These are phyloP conservation scores for Clarias magur DNA, from an alignment of 2,113 vertebrate species.

Conservation along the genomic window DNA sequence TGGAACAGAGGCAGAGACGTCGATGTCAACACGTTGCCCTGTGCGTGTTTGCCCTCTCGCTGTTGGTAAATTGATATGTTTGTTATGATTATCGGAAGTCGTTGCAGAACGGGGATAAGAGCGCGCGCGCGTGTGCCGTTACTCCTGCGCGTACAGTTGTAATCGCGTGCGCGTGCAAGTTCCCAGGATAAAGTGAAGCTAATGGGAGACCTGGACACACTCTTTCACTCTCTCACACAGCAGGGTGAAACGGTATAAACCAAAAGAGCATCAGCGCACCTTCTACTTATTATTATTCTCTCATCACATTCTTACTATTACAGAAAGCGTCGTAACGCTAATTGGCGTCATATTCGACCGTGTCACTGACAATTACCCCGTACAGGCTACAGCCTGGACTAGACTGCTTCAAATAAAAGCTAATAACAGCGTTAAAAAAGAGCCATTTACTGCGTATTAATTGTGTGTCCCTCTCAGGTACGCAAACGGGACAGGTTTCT, in stretches of 20 bases:
- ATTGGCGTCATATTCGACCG: background rate
- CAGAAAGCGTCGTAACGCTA: background rate
- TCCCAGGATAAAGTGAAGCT: background rate
- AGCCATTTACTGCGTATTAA: background rate
- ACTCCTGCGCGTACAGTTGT: background rate
- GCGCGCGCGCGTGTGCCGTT: background rate
- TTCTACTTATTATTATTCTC: too few relatives aligned
- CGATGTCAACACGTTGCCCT: constrained; percentile 6
- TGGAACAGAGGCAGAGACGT: background rate
- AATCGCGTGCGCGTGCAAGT: background rate
- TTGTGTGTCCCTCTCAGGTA: background rate
- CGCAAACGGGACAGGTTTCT: background rate
- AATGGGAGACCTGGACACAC: background rate
- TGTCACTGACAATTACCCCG: background rate
- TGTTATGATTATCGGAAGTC: background rate
- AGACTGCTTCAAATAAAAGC: background rate
- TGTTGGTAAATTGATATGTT: background rate
- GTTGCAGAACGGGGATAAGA: background rate
- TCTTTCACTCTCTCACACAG: background rate
- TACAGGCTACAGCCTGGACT: background rate
- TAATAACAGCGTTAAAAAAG: background rate
- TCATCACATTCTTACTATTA: background rate
- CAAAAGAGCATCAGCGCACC: background rate
- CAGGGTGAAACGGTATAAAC: background rate
- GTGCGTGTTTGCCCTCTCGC: background rate